These are phyloP conservation scores for Plectropomus leopardus DNA, from an alignment of 2,113 vertebrate species.

Conservation along the genomic window DNA sequence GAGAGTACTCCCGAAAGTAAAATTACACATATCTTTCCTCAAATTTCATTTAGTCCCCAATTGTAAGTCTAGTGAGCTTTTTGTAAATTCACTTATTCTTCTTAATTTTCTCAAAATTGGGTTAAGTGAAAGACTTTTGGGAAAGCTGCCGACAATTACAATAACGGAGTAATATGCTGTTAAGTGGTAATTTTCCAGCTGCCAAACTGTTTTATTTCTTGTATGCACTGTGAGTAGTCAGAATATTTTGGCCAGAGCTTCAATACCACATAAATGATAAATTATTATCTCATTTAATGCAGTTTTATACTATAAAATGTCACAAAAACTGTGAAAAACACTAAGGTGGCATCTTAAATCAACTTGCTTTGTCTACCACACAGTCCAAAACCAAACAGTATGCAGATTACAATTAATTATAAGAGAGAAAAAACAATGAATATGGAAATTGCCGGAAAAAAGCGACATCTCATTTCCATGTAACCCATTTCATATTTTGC, in stretches of 20 bases:
- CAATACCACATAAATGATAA: neutral
- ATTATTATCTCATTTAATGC: neutral
- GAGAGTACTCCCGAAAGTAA: neutral
- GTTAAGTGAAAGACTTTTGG: neutral
- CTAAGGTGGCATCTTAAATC: too few relatives aligned
- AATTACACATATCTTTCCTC: neutral
- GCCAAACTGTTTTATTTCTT: neutral
- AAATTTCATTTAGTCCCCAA: neutral
- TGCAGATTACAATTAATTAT: too few relatives aligned
- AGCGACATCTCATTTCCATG: too few relatives aligned
- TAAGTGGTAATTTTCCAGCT: neutral
- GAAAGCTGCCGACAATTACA: neutral
- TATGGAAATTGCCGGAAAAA: too few relatives aligned
- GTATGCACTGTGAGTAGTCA: neutral
- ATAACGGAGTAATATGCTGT: neutral
- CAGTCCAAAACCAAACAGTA: too few relatives aligned
- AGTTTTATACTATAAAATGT: too few relatives aligned
- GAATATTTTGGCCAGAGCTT: neutral
- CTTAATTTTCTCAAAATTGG: conserved; percentile 7
- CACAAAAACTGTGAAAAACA: too few relatives aligned
- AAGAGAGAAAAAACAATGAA: too few relatives aligned
- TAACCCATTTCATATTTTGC: too few relatives aligned
- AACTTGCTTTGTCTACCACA: too few relatives aligned
- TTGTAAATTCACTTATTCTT: neutral
- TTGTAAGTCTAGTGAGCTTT: neutral